Percentiles rank a stretch among this genome's conserved stretches.
Conservation (phyloP, 2,888 invertebrate species). For the Ochropleura plecta region DNA sequence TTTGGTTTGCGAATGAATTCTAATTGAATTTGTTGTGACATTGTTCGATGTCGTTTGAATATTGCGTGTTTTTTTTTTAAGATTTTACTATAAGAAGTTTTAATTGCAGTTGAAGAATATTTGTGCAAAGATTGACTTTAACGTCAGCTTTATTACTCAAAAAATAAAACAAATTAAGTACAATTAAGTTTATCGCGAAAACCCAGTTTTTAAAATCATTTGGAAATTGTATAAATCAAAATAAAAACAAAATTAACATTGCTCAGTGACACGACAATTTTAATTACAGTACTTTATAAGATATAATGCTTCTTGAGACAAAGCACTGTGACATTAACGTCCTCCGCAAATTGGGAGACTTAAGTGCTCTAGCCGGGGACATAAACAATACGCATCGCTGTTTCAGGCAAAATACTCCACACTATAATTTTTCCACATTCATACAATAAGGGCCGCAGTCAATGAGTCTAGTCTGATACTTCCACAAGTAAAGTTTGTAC, state of each 20-base stretch:
- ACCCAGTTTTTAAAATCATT: constrained; percentile 11
- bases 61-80: not conserved
- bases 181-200: constrained; percentile 9
- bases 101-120: not conserved
- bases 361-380: constrained; percentile 84
- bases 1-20: constrained; percentile 30
- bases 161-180: not conserved
- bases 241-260: constrained; percentile 70
- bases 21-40: constrained; percentile 26
- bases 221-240: constrained; percentile 41
- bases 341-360: constrained; percentile 86
- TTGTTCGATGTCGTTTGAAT: constrained; percentile 28
- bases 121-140: not conserved
- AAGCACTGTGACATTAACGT: constrained; percentile 84
- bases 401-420: constrained; percentile 89
- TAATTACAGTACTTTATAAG: constrained; percentile 86
- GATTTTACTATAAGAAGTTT: not conserved
- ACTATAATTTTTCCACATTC: constrained; percentile 91
- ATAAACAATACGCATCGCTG: constrained; percentile 88
- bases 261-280: constrained; percentile 75
- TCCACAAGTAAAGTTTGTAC: constrained; percentile 85
- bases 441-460: constrained; percentile 91
- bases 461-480: constrained; percentile 90
- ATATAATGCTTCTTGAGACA: constrained; percentile 85
- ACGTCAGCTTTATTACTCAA: not conserved